Percentiles rank a stretch among this genome's conserved stretches.
These are phyloP conservation scores for Erebia ligea DNA, from an alignment of 2,888 invertebrate genomes.

Conservation along the genomic window DNA sequence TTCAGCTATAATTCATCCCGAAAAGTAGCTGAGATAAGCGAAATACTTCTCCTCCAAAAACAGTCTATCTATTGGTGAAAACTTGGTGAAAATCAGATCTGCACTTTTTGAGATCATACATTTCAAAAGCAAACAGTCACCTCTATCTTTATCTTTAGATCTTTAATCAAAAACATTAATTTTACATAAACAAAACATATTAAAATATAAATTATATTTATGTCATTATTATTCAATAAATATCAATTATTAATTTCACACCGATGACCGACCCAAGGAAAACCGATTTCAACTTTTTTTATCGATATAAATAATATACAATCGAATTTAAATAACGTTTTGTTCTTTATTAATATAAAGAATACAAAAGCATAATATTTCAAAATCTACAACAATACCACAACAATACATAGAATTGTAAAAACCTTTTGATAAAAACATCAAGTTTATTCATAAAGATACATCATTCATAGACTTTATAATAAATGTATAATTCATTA, in stretches of 20 bases:
- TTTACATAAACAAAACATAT: too few relatives aligned
- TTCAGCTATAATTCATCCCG: too few relatives aligned
- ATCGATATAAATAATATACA: neutral
- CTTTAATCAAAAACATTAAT: too few relatives aligned
- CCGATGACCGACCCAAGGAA: neutral
- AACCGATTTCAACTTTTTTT: neutral
- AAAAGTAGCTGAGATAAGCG: too few relatives aligned
- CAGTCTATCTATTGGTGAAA: too few relatives aligned
- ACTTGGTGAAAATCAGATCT: too few relatives aligned
- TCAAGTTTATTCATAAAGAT: conserved; percentile 12
- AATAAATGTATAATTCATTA: conserved; percentile 23
- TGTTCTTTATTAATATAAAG: neutral
- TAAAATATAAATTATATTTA: too few relatives aligned
- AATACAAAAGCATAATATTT: neutral
- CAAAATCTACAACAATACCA: neutral
- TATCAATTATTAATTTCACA: neutral
- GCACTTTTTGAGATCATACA: too few relatives aligned
- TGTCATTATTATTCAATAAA: neutral
- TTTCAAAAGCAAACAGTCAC: too few relatives aligned
- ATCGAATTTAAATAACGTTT: neutral
- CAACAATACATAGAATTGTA: conserved; percentile 11
- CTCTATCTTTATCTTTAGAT: too few relatives aligned
- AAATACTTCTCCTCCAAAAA: too few relatives aligned
- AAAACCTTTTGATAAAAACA: conserved; percentile 18
- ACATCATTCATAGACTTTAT: conserved; percentile 27